Conservation (phyloP, 2,113 vertebrate genomes). For the Bambusicola thoracicus region DNA sequence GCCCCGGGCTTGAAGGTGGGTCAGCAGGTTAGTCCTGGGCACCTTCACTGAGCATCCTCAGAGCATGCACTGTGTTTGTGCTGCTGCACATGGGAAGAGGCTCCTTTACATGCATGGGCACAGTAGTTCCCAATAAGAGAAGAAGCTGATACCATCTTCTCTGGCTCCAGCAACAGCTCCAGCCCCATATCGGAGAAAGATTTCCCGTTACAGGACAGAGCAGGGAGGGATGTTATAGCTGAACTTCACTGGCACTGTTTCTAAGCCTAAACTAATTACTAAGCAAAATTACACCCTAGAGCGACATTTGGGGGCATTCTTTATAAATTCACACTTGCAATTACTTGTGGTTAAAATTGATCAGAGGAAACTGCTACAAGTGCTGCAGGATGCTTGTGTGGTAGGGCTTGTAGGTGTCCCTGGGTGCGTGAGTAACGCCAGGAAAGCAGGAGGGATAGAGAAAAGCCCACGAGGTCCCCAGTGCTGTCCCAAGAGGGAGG, state of each 20-base stretch:
- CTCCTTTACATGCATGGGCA: background rate
- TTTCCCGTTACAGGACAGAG: background rate
- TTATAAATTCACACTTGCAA: slow-evolving; percentile 16
- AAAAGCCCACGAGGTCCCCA: background rate
- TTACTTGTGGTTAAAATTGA: slow-evolving; percentile 6
- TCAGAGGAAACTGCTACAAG: background rate
- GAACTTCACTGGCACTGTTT: background rate
- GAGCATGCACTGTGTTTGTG: background rate
- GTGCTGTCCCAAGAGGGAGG: background rate
- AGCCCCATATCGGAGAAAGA: slow-evolving; percentile 14
- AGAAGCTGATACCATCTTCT: slow-evolving; percentile 32
- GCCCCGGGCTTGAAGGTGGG: background rate
- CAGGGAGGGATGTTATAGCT: background rate
- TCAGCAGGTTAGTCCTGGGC: background rate
- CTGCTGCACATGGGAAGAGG: background rate
- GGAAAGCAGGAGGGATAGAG: background rate
- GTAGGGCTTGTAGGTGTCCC: background rate
- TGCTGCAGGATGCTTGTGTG: background rate
- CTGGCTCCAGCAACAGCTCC: slow-evolving; percentile 31
- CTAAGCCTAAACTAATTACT: slow-evolving; percentile 51
- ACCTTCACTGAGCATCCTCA: background rate
- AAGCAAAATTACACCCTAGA: slow-evolving; percentile 32
- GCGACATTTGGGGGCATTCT: slow-evolving; percentile 12
- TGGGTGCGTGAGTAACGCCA: background rate
- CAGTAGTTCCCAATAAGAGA: background rate